Percentiles rank a stretch among this genome's conserved stretches.
Conservation (phyloP, 2,113 vertebrate species). For the Pterocles gutturalis region DNA sequence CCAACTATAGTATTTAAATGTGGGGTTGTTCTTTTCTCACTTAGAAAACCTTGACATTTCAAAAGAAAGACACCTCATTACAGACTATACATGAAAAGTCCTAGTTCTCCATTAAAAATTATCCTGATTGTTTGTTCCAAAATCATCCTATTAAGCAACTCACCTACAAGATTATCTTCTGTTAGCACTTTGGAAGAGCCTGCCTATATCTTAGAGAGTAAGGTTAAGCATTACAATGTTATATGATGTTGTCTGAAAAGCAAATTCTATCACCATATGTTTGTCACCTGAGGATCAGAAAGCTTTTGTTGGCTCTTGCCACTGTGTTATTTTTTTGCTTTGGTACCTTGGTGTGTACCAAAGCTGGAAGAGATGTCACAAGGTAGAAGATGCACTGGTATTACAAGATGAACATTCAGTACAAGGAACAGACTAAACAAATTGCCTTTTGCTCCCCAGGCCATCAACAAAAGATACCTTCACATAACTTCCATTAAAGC, state of each 20-base stretch:
- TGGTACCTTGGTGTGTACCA: background rate
- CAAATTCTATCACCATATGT: background rate
- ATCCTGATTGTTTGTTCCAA: background rate
- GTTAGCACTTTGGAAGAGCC: background rate
- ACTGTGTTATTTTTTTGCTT: background rate
- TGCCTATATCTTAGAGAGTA: background rate
- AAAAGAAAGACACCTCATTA: background rate
- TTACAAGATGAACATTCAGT: background rate
- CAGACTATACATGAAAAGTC: background rate
- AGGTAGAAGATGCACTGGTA: background rate
- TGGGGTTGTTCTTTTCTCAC: background rate
- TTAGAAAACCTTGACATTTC: background rate
- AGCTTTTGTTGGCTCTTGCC: background rate
- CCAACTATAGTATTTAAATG: background rate
- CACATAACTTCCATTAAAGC: background rate
- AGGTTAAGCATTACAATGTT: background rate
- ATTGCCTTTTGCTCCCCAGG: background rate
- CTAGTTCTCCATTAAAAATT: background rate
- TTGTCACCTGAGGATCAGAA: background rate
- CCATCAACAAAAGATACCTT: background rate
- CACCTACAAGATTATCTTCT: background rate
- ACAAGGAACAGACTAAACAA: background rate
- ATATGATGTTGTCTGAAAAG: background rate
- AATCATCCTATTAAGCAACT: background rate
- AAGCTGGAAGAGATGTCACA: background rate